Evolutionary conservation across 2,888 invertebrate genomes (phyloP).

Genomic region (Amorpha juglandis): DNA sequence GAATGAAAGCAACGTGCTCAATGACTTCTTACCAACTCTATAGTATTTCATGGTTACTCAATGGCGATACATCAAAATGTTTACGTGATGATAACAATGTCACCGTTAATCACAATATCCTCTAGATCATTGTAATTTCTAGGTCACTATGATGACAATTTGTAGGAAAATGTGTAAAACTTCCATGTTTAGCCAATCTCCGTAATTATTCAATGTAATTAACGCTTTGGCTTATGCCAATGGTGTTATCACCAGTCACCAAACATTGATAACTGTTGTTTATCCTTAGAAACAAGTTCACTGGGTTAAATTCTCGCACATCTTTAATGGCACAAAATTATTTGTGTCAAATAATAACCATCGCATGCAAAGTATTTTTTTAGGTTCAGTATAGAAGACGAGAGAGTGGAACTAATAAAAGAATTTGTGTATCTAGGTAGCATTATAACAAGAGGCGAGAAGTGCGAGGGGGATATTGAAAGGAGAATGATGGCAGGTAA

Average conservation of each 20-base stretch:
- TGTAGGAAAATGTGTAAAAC: neutral
- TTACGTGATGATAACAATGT: conserved; percentile 16
- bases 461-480: too few species aligned
- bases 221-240: neutral
- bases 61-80: conserved; percentile 18
- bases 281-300: conserved; percentile 1
- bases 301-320: neutral
- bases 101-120: neutral
- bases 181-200: neutral
- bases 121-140: conserved; percentile 12
- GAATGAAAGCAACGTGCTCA: conserved; percentile 6
- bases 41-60: conserved; percentile 23
- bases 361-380: neutral
- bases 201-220: conserved; percentile 8
- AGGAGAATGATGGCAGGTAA: too few species aligned
- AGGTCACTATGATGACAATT: neutral
- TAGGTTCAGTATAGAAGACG: too few species aligned
- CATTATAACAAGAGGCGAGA: too few species aligned
- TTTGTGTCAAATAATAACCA: neutral
- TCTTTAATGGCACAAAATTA: neutral
- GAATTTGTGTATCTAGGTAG: too few species aligned
- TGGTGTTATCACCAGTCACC: too few species aligned
- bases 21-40: conserved; percentile 6
- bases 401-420: too few species aligned
- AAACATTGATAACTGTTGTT: neutral